Base-by-base conservation (phyloP, 2,113 vertebrate species). In the Rhinolophus ferrumequinum region DNA sequence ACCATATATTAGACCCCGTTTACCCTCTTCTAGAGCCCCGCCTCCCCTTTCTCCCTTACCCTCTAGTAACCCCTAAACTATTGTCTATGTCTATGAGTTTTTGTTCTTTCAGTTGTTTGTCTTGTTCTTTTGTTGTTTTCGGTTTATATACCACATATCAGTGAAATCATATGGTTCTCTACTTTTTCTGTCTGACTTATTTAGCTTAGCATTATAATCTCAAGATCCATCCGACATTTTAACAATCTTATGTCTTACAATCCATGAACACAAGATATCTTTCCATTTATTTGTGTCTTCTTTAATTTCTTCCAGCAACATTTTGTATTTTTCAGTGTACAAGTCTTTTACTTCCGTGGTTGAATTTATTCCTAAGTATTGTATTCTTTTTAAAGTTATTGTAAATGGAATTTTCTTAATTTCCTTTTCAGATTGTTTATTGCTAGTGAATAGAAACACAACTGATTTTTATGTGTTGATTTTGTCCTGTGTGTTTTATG, bases 321-420 rank as follows among this genome's bases (percentile, higher is more conserved):
- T 47, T 75, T 88, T 92, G 13, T 83, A 62, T 47, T 76, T 88
- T 82, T 93, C 41, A 76, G 44, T 76, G 24, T 82, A 56, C 2
- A 64, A 2, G 16, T 66, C 52, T 95, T 88, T 96, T 47, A 94
- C 66, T 62, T 88, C 47, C n/a, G 76, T 96, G 70, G 33, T 90
- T 89, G 89, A 73, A 11, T 62, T 94, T 94, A 79, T 96, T 90
- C 56, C 16, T 62, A 77, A 67, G 24, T 96, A 86, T 92, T 92
- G 89, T 91, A 76, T 81, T 89, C 15, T 33, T 89, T 92, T 89
- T 84, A 19, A 62, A 95, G 19, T 85, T 93, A 75, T 24, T 76
- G 16, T 87, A 60, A 85, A 60, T 72, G 3, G 38, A 60, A 94
- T 79, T 96, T 95, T 80, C 80, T 77, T 96, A 77, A 50, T 95